Evolutionary conservation across 2,888 invertebrate genomes (phyloP), one percentile per base, ranked within the genome.

Genomic region (Cylloceria caligata): DNA sequence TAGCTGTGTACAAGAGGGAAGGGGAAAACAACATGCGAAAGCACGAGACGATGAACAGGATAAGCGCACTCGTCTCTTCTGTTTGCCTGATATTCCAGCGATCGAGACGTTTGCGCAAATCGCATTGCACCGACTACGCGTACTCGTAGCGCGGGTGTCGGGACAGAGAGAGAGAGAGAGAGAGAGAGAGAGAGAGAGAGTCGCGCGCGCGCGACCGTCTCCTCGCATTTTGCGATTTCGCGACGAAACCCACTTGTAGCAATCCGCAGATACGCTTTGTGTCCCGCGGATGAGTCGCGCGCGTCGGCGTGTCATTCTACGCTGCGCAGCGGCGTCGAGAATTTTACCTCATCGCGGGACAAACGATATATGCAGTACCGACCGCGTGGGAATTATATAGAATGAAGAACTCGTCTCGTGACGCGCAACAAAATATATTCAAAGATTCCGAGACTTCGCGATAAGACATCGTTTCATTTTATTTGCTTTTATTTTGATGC

Each of bases 31-130:
- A 21, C 62, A 42, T 42, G 52, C 49, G 30, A 64, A 67, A 55
- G 64, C 62, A 47, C 47, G 39, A 62, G 62, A 62, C 39, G 69
- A 60, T 69, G 30, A 52, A 67, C 62, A 47, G 64, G 49, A 69
- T 60, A 36, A n/a, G 49, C 71, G 60, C 11, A 47, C 36, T 39
- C 24, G 57, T 57, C 36, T 78, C 60, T 87, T 83, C 87, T 91
- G 88, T 68, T 91, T 83, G 86, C 91, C 91, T 90, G 91, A 87
- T 91, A 89, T 84, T 81, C 65, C 81, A 82, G 86, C 88, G 89
- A 89, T 88, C 91, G 87, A 90, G 90, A 91, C 91, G 91, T 90
- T 91, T 91, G 91, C 91, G 91, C 91, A 91, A 90, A 90, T 88
- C 90, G 89, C 86, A 79, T 85, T 84, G 80, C 83, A 82, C 83